Evolutionary conservation across 30 jellyfish, hydroid and myxozoan genomes (phyloP).

Genomic region (Rhopilema esculentum): DNA sequence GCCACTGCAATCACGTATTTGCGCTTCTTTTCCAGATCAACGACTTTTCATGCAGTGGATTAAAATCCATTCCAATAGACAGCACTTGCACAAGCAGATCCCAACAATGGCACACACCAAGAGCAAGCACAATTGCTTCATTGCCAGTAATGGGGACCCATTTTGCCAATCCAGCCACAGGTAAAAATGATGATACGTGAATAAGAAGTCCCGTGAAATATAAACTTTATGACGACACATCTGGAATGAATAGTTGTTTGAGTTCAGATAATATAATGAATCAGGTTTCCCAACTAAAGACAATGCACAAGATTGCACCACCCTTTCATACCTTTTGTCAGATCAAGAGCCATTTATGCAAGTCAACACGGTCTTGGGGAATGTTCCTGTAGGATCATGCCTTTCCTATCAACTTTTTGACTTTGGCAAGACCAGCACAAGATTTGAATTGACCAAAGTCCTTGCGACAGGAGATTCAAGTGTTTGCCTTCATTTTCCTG

Average conservation of each 20-base stretch:
- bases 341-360: constrained; percentile 5
- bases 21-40: neutral
- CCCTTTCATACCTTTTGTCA: neutral
- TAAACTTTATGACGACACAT: constrained; percentile 1
- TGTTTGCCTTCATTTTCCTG: constrained; percentile 27
- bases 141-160: constrained; percentile 8
- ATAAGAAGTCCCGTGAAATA: neutral
- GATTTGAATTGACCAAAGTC: neutral
- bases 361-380: neutral
- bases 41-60: neutral
- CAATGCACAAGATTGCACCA: neutral
- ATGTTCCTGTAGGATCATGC: neutral
- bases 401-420: constrained; percentile 2
- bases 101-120: constrained; percentile 15
- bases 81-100: neutral
- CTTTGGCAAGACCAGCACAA: neutral
- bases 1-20: constrained; percentile 17
- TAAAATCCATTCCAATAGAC: neutral
- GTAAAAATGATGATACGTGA: neutral
- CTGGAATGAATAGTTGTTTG: constrained; percentile 6
- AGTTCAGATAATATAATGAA: neutral
- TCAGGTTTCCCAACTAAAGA: neutral
- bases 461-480: constrained; percentile 3
- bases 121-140: neutral
- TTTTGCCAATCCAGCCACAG: constrained; percentile 21